Conservation (phyloP, 2,113 vertebrate species). For the Callipepla californica region DNA sequence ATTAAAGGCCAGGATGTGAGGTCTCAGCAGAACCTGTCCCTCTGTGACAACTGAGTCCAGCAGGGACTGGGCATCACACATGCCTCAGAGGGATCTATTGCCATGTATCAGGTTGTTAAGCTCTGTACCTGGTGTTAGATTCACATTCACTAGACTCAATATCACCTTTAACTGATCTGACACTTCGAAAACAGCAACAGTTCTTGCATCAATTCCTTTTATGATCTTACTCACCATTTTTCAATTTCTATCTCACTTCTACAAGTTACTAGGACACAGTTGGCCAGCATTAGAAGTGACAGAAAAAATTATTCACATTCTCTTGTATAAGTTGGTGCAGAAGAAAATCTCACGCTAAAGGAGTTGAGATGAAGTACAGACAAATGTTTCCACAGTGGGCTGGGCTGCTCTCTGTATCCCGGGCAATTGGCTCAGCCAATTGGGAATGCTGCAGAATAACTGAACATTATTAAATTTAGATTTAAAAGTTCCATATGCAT, state of each 20-base stretch:
- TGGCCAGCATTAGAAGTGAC: not conserved
- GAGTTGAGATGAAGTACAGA: not conserved
- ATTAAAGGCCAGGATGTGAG: not conserved
- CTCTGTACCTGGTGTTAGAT: not conserved
- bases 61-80: fast-evolving
- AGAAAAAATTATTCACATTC: not conserved
- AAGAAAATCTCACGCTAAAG: not conserved
- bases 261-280: not conserved
- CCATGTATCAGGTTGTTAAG: not conserved
- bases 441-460: not conserved
- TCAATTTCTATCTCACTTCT: not conserved
- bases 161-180: not conserved
- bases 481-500: not conserved
- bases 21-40: not conserved
- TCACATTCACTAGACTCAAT: not conserved
- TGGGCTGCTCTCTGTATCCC: not conserved
- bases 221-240: not conserved
- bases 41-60: not conserved
- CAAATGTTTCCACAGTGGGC: not conserved
- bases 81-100: not conserved
- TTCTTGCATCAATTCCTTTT: not conserved
- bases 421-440: not conserved
- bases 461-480: not conserved
- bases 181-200: not conserved
- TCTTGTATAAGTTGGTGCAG: not conserved